Base-by-base conservation (phyloP, 2,888 invertebrate species). In the Tiliacea aurago region DNA sequence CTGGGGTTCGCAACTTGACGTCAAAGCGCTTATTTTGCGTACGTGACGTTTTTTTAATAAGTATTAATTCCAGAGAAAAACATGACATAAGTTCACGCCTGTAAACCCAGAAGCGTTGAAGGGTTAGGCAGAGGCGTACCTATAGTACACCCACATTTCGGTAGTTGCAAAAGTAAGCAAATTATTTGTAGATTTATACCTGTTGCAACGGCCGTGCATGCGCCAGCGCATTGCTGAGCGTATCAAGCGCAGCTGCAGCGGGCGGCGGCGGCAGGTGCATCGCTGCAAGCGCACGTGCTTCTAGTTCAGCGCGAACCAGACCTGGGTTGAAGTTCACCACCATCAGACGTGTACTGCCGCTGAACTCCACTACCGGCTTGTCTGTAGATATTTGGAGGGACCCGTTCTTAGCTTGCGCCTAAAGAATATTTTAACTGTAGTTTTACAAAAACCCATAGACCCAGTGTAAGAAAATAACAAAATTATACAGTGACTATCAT, bases 301-400 rank as follows among this genome's bases (percentile, higher is more conserved):
- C 99, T 78, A 98, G 96, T 88, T 99, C 98, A 65, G 99, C 96
- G 58, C 97, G 97, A 18, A 98, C 98, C 67, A 99, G 94, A 64
- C 98, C 97, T 0, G 98, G 98, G 88, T 99, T 98, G 94, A 98
- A 99, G 88, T 98, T 99, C 0, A 99, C 99, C 78, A 97, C 97
- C 98, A 99, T 98, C 86, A 98, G 94, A 85, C 98, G 98, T 45
- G 97, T 97, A 18, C 96, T 96, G 51, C 97, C 96, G 53, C 98
- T 98, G 89, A 99, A 98, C 89, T 98, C 97, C 0, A 99, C 98
- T 1, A 99, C 98, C 0, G 98, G 97, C 83, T 98, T 97, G 80
- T 98, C 97, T 0, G 89, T 83, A 0, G 92, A 91, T 56, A 96
- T 89, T 80, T 93, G 92, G 0, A 96, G 90, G 1, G 92, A 87